Evolutionary conservation across 2,113 vertebrate species (phyloP).

Genomic region (Pristiophorus japonicus): DNA sequence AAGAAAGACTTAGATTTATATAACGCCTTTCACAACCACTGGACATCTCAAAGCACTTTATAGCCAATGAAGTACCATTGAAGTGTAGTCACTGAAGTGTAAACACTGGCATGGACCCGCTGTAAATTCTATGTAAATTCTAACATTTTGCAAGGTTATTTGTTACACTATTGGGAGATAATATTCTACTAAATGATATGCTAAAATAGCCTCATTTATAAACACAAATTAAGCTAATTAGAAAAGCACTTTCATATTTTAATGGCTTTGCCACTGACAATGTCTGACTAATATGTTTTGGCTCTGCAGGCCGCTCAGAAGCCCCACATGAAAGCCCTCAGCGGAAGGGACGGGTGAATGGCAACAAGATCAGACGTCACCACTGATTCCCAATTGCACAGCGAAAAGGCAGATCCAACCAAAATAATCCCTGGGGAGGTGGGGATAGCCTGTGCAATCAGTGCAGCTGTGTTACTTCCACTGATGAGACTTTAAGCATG

Average conservation of each 20-base stretch:
- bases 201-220: not conserved
- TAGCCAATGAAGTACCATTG: no score
- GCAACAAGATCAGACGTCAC: not conserved
- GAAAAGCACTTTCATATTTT: not conserved
- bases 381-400: not conserved
- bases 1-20: no score
- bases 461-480: not conserved
- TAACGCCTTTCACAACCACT: no score
- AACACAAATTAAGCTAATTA: conserved; percentile 27
- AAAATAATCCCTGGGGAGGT: not conserved
- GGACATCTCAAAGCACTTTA: no score
- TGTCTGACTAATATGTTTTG: not conserved
- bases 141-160: not conserved
- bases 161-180: not conserved
- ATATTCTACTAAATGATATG: not conserved
- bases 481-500: not conserved
- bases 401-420: not conserved
- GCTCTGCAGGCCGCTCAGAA: not conserved
- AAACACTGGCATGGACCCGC: not conserved
- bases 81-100: no score
- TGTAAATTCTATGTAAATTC: not conserved
- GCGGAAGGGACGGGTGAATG: not conserved
- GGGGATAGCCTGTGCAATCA: not conserved
- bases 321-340: not conserved
- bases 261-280: conserved; percentile 2